Percentiles rank a stretch among this genome's conserved stretches.
Evolutionary conservation across 2,113 vertebrate genomes (phyloP).

Genomic region (Pituophis catenifer): DNA sequence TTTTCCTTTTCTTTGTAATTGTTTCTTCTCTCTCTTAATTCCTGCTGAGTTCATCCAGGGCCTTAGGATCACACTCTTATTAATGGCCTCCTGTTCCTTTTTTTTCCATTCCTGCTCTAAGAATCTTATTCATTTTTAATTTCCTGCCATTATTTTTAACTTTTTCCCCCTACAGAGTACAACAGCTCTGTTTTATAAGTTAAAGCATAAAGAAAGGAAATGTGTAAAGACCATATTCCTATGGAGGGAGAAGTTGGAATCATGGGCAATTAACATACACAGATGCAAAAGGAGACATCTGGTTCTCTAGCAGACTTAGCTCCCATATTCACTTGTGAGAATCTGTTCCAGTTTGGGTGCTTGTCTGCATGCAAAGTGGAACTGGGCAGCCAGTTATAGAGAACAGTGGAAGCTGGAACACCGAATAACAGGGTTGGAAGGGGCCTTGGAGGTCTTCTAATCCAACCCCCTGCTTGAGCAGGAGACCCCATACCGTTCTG

Average conservation of each 20-base stretch:
- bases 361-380: background rate
- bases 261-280: background rate
- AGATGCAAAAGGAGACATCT: background rate
- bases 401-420: background rate
- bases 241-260: background rate
- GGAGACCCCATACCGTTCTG: background rate
- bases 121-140: background rate
- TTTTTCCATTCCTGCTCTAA: background rate
- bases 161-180: fast-evolving
- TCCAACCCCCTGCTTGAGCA: background rate
- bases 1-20: background rate
- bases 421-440: background rate
- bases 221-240: background rate
- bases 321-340: background rate
- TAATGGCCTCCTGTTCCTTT: background rate
- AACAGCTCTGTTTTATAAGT: background rate
- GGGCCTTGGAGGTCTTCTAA: background rate
- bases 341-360: background rate
- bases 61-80: background rate
- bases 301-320: background rate
- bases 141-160: background rate
- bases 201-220: background rate
- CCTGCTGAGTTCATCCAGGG: background rate
- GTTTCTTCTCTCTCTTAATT: background rate
- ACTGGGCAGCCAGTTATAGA: background rate